Percentiles rank a stretch among this genome's conserved stretches.
Evolutionary conservation across 2,888 invertebrate genomes (phyloP).

Genomic region (Yponomeuta malinellus): DNA sequence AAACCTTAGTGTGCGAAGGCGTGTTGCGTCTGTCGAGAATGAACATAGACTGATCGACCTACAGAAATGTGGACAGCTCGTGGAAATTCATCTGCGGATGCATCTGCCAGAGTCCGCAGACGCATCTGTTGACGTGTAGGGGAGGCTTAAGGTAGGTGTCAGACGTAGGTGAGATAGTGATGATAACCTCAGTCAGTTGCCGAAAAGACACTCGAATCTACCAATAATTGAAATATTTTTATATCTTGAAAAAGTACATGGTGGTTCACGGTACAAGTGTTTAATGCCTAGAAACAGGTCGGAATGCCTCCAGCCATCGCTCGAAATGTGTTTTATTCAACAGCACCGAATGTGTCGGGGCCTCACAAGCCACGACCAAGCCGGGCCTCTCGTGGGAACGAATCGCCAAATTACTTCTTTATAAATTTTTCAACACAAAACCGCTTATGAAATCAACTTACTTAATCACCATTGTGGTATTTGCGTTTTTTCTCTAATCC

Average conservation of each 20-base stretch:
- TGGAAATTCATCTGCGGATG: no score
- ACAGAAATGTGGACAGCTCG: no score
- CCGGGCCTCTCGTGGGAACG: constrained; percentile 10
- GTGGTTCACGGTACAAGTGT: background rate
- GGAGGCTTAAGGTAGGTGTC: no score
- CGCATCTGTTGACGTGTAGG: no score
- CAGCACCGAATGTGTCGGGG: background rate
- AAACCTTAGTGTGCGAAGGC: no score
- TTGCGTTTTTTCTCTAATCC: background rate
- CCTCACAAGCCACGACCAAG: background rate
- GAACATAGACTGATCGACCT: no score
- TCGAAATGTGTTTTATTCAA: constrained; percentile 1
- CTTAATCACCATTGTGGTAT: background rate
- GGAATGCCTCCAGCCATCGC: constrained; percentile 7
- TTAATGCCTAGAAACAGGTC: constrained; percentile 8
- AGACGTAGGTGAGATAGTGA: no score
- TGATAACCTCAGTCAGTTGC: background rate
- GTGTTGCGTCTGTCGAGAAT: no score
- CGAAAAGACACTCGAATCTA: background rate
- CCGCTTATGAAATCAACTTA: background rate
- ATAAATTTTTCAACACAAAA: constrained; percentile 2
- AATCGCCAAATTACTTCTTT: constrained; percentile 10
- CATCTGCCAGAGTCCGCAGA: no score
- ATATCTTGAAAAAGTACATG: background rate
- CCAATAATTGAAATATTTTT: background rate